phyloP scores from a whole-genome alignment of 2,797 vertebrate genomes.

The Dromococcyx pavoninus region DNA sequence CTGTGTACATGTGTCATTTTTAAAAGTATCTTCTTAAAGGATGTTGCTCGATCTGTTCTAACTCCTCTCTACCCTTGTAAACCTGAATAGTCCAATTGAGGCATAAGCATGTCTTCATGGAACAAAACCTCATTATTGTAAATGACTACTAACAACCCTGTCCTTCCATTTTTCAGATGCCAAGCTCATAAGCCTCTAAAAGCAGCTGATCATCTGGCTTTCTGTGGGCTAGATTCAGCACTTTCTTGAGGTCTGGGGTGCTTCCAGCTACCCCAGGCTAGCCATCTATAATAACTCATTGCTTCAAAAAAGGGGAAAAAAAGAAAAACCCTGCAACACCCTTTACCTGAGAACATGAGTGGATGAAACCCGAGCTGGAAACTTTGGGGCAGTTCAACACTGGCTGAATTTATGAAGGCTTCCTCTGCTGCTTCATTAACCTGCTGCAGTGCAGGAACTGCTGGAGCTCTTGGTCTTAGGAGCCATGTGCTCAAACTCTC shows the following conservation, averaged over 20 bases:
- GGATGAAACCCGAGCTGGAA: neutral
- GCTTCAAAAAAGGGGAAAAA: neutral
- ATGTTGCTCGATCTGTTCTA: neutral
- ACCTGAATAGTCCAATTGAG: neutral
- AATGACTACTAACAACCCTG: constrained; percentile 5
- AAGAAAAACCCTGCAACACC: neutral
- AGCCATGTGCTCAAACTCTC: neutral
- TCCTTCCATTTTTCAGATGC: constrained; percentile 1
- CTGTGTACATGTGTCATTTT: neutral
- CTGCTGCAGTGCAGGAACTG: neutral
- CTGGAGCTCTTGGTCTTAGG: neutral
- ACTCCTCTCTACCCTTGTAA: constrained; percentile 18
- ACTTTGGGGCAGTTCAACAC: neutral
- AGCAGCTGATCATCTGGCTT: constrained; percentile 13
- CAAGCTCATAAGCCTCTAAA: constrained; percentile 22
- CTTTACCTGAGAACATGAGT: neutral
- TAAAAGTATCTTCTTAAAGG: neutral
- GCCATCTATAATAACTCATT: neutral
- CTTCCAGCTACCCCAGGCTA: constrained; percentile 36
- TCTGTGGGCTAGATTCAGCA: constrained; percentile 27
- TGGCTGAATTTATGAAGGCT: neutral
- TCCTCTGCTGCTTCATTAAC: neutral
- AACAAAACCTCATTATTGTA: neutral
- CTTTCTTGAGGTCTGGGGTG: constrained; percentile 38
- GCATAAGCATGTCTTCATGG: neutral